Percentiles rank a stretch among this genome's conserved stretches.
These are phyloP conservation scores for Thripadectes ignobilis DNA, from an alignment of 2,797 vertebrate species.

Conservation along the genomic window DNA sequence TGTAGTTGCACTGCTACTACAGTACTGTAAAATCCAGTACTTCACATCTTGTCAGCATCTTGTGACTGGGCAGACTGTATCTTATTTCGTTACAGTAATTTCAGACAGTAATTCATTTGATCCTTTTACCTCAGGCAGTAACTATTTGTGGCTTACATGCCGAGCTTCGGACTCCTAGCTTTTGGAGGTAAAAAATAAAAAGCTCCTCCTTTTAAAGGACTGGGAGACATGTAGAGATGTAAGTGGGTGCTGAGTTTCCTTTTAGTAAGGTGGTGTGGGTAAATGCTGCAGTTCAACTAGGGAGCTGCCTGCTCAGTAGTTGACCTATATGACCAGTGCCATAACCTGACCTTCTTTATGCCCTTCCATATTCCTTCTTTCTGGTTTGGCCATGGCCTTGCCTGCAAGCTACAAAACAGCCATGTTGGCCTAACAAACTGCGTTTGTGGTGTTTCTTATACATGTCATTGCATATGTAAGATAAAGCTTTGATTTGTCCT, in stretches of 20 bases:
- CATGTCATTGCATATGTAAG: rapidly evolving
- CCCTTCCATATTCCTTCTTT: not conserved
- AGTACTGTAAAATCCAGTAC: not conserved
- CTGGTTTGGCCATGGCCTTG: not conserved
- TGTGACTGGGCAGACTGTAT: constrained; percentile 29
- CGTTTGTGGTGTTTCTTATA: not conserved
- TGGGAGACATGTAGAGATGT: not conserved
- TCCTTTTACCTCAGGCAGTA: constrained; percentile 21
- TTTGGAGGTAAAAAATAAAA: not conserved
- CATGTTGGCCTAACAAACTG: not conserved
- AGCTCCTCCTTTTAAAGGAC: not conserved
- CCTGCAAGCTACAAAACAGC: not conserved
- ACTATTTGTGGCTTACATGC: constrained; percentile 13
- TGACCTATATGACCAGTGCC: not conserved
- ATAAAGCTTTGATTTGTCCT: not conserved
- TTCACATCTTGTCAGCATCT: not conserved
- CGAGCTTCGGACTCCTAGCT: not conserved
- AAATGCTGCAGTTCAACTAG: not conserved
- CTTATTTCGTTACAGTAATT: constrained; percentile 21
- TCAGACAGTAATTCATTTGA: constrained; percentile 35
- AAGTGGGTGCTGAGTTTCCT: not conserved
- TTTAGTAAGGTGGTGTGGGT: not conserved
- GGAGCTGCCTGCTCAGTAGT: not conserved
- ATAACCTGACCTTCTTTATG: not conserved
- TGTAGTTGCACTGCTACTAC: not conserved